These are phyloP conservation scores for Xylota segnis DNA, from an alignment of 2,888 invertebrate species.

Conservation along the genomic window DNA sequence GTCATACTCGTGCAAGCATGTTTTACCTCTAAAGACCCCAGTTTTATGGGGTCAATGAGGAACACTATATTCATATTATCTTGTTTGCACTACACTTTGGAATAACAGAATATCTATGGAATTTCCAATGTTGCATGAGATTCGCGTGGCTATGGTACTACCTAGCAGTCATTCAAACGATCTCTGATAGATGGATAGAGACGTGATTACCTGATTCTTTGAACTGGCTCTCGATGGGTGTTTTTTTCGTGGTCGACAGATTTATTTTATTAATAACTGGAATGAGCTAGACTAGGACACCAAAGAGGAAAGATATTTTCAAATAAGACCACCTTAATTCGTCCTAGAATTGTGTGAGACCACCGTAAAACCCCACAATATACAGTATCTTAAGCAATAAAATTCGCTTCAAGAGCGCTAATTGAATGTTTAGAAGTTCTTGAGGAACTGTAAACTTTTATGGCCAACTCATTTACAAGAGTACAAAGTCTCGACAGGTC, in stretches of 20 bases:
- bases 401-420: neutral
- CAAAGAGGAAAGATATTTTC: neutral
- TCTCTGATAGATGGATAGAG: too few relatives aligned
- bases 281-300: neutral
- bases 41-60: conserved; percentile 21
- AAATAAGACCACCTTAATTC: neutral
- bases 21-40: conserved; percentile 1
- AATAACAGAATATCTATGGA: neutral
- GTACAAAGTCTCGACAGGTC: neutral
- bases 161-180: too few relatives aligned
- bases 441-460: conserved; percentile 32
- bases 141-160: neutral
- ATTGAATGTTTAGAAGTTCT: conserved; percentile 23
- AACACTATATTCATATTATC: neutral
- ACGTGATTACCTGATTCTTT: too few relatives aligned
- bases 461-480: neutral
- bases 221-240: too few relatives aligned
- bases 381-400: conserved; percentile 2
- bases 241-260: too few relatives aligned
- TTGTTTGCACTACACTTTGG: conserved; percentile 1
- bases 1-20: conserved; percentile 2
- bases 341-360: conserved; percentile 9
- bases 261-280: neutral
- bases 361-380: neutral
- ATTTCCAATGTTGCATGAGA: neutral